These are phyloP conservation scores for Anhinga rufa DNA, from an alignment of 2,113 vertebrate genomes.

Conservation along the genomic window DNA sequence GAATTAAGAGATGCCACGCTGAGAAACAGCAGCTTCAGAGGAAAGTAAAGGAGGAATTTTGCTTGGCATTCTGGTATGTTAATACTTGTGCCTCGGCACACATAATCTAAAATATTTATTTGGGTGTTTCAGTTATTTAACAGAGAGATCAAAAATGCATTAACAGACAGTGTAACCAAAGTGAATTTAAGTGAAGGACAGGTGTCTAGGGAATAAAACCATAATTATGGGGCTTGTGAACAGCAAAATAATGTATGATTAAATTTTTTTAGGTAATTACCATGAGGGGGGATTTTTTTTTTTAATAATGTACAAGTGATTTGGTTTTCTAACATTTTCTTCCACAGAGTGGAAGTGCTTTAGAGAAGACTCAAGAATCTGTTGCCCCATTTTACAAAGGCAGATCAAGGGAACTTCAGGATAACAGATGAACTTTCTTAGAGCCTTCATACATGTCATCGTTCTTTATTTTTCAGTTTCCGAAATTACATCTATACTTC, in stretches of 20 bases:
- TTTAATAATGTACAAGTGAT: not conserved
- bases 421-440: not conserved
- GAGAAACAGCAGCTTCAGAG: not conserved
- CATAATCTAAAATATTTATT: slow-evolving; percentile 32
- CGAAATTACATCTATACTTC: not conserved
- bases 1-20: not conserved
- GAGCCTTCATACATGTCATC: not conserved
- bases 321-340: not conserved
- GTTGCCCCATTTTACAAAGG: not conserved
- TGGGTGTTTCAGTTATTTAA: slow-evolving; percentile 23
- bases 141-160: slow-evolving; percentile 15
- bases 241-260: not conserved
- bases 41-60: not conserved
- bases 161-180: not conserved
- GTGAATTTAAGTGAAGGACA: not conserved
- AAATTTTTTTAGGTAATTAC: not conserved
- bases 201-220: not conserved
- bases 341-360: not conserved
- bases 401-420: not conserved
- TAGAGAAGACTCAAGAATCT: not conserved
- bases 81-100: not conserved
- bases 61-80: not conserved
- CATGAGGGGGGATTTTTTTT: not conserved
- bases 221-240: not conserved
- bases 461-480: not conserved